Conservation (phyloP, 1,140 invertebrate species). For the Leptinotarsa texana region DNA sequence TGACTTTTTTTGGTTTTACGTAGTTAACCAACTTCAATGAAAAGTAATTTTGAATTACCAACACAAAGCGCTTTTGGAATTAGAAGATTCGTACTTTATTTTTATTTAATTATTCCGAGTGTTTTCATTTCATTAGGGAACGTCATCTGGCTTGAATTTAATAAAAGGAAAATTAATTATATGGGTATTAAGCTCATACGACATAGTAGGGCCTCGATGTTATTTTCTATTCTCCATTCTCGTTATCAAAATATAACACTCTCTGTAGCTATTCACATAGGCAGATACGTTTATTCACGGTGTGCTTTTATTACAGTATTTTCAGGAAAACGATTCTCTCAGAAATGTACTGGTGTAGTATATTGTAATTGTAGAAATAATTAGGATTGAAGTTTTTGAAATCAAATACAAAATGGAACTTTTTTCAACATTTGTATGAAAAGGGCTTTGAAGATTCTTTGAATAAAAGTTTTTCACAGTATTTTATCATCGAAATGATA, state of each 20-base stretch:
- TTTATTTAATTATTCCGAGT: constrained; percentile 33
- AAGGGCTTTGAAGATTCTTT: too few species aligned
- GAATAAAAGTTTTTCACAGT: too few species aligned
- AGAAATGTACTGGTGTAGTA: too few species aligned
- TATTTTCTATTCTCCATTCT: constrained; percentile 16
- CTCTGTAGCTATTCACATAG: constrained; percentile 1
- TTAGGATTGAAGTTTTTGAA: too few species aligned
- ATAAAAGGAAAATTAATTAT: constrained; percentile 34
- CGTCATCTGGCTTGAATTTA: constrained; percentile 29
- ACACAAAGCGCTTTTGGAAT: constrained; percentile 17
- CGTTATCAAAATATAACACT: constrained; percentile 16
- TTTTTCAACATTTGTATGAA: too few species aligned
- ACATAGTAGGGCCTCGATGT: constrained; percentile 16
- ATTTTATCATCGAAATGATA: too few species aligned
- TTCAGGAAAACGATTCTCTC: too few species aligned
- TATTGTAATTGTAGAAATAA: too few species aligned
- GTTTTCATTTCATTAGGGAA: constrained; percentile 33
- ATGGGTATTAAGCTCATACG: constrained; percentile 26
- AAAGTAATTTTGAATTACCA: background rate
- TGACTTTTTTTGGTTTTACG: background rate
- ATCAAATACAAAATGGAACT: too few species aligned
- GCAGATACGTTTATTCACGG: background rate
- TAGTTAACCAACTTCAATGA: constrained; percentile 2
- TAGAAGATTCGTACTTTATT: constrained; percentile 27
- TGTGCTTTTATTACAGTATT: too few species aligned